Evolutionary conservation across 2,797 vertebrate genomes (phyloP), one percentile per base, ranked within the genome.

Genomic region (Enteromius thamalakanensis): DNA sequence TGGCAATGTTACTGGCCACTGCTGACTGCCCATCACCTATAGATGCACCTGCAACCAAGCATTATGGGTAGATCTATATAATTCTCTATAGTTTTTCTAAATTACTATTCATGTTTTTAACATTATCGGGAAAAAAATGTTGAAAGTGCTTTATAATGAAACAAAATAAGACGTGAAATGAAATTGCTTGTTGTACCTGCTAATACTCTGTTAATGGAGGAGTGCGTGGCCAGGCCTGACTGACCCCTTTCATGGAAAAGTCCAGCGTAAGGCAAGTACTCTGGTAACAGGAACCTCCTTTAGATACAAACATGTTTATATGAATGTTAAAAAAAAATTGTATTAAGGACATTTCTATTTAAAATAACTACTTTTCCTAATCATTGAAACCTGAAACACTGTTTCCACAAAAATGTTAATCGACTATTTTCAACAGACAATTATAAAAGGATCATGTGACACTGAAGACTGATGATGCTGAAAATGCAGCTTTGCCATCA

Each of bases 181-280:
- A 10, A 32, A 21, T 17, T n/a, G 3, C 8, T 32, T 21, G 21
- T 8, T 62, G 23, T 96, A 99, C 98, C 97, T 92, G 98, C 98
- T 26, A 99, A 94, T 53, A 99, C 97, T 88, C 98, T 95, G 93
- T 99, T 99, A 90, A 99, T 98, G 80, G 98, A 98, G 68, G 98
- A 98, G 93, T 99, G 98, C 29, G 98, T 99, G 74, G 98, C 97
- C 90, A 99, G 93, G 40, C 98, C 98, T 45, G 98, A 96, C 89
- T 99, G 98, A 81, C 98, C 98, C 71, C 98, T 92, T 87, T 99
- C 98, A 15, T 99, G 98, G 94, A 99, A 99, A 94, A 99, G 98
- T 51, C 98, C 98, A 86, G 98, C 98, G 17, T 99, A 99, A 86
- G 98, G 98, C 92, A 99, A 95, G 87, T 99, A 99, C 90, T 99